A percentile compares a stretch with the other conserved stretches of the same genome.
Evolutionary conservation across 2,113 vertebrate genomes (phyloP).

Genomic region (Corythoichthys haematopterus): DNA sequence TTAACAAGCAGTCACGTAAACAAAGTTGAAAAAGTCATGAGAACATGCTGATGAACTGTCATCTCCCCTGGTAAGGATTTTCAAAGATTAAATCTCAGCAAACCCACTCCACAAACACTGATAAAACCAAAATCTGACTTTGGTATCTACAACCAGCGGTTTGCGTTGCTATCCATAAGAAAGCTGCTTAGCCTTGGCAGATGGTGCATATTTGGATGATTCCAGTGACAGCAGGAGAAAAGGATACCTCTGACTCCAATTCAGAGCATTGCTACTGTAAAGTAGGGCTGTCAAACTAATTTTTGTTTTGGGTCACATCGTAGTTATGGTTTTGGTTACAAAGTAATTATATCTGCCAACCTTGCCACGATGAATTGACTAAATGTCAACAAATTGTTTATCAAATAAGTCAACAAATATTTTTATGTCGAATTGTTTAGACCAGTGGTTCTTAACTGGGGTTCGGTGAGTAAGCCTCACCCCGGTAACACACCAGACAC

Average conservation of each 20-base stretch:
- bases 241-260: slow-evolving; percentile 23
- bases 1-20: slow-evolving; percentile 20
- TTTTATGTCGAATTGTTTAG: no score
- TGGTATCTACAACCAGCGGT: slow-evolving; percentile 67
- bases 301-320: no score
- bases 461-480: no score
- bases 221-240: slow-evolving; percentile 27
- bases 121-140: slow-evolving; percentile 73
- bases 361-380: no score
- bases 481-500: no score
- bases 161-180: slow-evolving; percentile 58
- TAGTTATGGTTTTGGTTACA: no score
- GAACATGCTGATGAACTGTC: slow-evolving; percentile 55
- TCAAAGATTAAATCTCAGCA: slow-evolving; percentile 62
- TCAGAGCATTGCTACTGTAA: slow-evolving; percentile 3
- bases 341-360: no score
- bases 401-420: no score
- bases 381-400: no score
- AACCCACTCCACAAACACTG: slow-evolving; percentile 62
- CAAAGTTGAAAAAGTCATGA: slow-evolving; percentile 63
- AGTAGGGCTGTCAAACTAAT: no score
- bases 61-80: slow-evolving; percentile 60
- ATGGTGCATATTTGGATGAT: slow-evolving; percentile 29
- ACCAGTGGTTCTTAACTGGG: no score
- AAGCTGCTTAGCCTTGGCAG: slow-evolving; percentile 68